Conservation (phyloP, 2,888 invertebrate genomes). For the Limnephilus auricula region DNA sequence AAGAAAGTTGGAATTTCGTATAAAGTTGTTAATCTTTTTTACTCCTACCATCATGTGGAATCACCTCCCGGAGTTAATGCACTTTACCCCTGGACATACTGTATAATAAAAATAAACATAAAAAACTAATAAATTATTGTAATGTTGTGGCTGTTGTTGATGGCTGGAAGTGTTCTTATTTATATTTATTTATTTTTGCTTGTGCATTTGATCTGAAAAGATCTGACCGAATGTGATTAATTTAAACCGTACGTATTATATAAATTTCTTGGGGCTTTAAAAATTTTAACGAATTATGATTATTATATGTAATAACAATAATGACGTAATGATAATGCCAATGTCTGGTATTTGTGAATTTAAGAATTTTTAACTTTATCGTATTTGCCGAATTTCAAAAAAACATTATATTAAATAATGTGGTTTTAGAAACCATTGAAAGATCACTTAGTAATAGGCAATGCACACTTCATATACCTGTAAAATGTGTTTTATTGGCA, state of each 20-base stretch:
- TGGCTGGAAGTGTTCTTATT: not conserved
- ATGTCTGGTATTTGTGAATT: not conserved
- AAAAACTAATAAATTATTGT: not conserved
- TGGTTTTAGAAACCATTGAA: not conserved
- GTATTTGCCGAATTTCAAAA: not conserved
- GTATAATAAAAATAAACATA: not conserved
- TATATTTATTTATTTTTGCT: slow-evolving; percentile 3
- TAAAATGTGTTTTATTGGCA: not conserved
- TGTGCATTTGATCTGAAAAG: not conserved
- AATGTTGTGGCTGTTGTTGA: not conserved
- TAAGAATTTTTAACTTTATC: not conserved
- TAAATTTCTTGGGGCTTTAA: not conserved
- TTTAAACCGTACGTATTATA: not conserved
- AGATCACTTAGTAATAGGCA: not conserved
- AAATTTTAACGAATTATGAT: not conserved
- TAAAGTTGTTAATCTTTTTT: too few relatives aligned
- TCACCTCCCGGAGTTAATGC: too few relatives aligned
- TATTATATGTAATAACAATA: not conserved
- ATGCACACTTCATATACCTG: not conserved
- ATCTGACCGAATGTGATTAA: not conserved
- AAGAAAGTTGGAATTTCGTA: too few relatives aligned
- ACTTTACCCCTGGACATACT: too few relatives aligned
- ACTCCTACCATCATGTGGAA: too few relatives aligned
- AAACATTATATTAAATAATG: not conserved
- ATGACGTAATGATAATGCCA: not conserved